Conservation (phyloP, 2,797 vertebrate genomes). For the Tragopan temminckii region DNA sequence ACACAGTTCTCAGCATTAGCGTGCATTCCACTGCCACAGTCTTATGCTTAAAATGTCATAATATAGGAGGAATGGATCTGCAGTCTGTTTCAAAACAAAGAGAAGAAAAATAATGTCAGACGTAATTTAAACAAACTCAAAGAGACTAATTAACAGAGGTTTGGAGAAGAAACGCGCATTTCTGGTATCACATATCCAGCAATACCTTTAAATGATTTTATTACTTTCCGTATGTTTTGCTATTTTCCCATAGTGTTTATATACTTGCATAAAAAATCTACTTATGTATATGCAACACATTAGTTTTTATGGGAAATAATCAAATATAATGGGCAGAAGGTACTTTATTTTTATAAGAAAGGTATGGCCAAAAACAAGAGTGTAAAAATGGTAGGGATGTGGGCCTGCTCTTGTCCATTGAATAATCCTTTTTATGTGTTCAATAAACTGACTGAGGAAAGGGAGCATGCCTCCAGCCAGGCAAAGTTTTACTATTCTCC, state of each 20-base stretch:
- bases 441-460: constrained; percentile 64
- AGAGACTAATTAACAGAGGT: neutral
- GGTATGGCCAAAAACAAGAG: constrained; percentile 34
- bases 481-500: constrained; percentile 60
- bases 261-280: constrained; percentile 44
- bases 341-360: constrained; percentile 61
- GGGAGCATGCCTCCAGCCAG: constrained; percentile 36
- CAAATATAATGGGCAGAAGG: constrained; percentile 52
- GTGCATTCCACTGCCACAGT: neutral
- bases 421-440: constrained; percentile 41
- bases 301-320: constrained; percentile 31
- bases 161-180: neutral
- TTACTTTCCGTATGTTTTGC: constrained; percentile 37
- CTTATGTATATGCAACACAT: constrained; percentile 24
- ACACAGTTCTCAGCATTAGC: neutral
- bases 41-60: neutral
- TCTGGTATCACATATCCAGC: neutral
- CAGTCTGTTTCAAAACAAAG: neutral
- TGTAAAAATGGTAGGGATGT: constrained; percentile 34
- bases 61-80: neutral
- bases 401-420: constrained; percentile 33
- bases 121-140: neutral
- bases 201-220: constrained; percentile 15
- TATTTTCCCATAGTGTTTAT: constrained; percentile 46
- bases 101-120: neutral